Evolutionary conservation across 2,888 invertebrate genomes (phyloP).

Genomic region (Drosophila mulleri): DNA sequence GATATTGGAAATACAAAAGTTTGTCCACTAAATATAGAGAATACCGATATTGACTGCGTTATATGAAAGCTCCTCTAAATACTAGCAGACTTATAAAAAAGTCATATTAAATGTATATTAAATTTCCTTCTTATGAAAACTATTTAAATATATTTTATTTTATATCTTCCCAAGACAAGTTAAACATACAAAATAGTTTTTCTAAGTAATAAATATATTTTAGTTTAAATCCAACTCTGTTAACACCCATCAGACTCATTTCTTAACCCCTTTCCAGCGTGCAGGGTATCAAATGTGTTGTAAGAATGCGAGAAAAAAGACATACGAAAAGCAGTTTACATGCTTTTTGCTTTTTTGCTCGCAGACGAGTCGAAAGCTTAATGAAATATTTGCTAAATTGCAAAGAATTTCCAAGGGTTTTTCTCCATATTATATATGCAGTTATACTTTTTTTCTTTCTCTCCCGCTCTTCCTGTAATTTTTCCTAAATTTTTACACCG

Average conservation of each 20-base stretch:
- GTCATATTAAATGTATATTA: no score
- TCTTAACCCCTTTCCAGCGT: neutral
- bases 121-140: no score
- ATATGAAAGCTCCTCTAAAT: no score
- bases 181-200: no score
- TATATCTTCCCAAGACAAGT: no score
- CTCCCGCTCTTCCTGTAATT: neutral
- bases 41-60: no score
- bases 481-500: neutral
- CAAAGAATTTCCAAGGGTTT: slow-evolving; percentile 26
- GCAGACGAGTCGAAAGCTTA: slow-evolving; percentile 42
- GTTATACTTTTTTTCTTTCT: neutral
- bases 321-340: slow-evolving; percentile 24
- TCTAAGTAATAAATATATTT: neutral
- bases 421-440: neutral
- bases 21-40: no score
- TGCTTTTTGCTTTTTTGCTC: slow-evolving; percentile 18
- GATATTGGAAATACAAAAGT: no score
- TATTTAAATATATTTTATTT: no score
- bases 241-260: neutral
- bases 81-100: no score
- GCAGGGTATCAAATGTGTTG: slow-evolving; percentile 18
- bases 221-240: rapidly evolving
- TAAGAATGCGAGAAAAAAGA: slow-evolving; percentile 30
- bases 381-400: slow-evolving; percentile 62